Evolutionary conservation across 2,888 invertebrate species (phyloP).

Genomic region (Allacma fusca): DNA sequence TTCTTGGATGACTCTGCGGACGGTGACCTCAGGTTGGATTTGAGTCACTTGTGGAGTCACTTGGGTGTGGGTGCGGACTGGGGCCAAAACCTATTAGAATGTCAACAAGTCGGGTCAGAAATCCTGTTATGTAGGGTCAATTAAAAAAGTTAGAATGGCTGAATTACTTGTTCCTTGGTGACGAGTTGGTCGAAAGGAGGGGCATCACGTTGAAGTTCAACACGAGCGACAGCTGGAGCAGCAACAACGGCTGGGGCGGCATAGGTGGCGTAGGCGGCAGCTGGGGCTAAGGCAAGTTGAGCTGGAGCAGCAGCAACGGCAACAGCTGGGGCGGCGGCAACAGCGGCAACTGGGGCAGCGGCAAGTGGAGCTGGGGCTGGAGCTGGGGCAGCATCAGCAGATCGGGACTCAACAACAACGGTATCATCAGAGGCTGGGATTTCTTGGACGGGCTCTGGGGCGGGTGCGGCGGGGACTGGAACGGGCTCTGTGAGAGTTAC

Average conservation of each 20-base stretch:
- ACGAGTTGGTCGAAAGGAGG: conserved; percentile 55
- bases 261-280: conserved; percentile 35
- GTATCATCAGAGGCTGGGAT: conserved; percentile 29
- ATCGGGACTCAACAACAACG: conserved; percentile 4
- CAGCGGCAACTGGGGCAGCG: too few species aligned
- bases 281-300: neutral
- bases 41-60: conserved; percentile 64
- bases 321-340: conserved; percentile 1
- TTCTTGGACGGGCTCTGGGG: conserved; percentile 27
- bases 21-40: conserved; percentile 63
- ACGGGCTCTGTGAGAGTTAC: neutral
- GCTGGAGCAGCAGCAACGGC: neutral
- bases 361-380: conserved; percentile 9
- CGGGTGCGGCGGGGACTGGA: too few species aligned
- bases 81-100: conserved; percentile 62
- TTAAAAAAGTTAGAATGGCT: neutral
- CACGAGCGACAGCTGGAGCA: conserved; percentile 30
- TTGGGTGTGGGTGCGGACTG: conserved; percentile 63
- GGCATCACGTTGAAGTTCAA: neutral
- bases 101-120: neutral
- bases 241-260: conserved; percentile 40
- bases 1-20: conserved; percentile 61
- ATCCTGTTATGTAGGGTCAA: too few species aligned
- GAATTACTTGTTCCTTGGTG: conserved; percentile 53
- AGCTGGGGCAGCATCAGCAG: neutral